Conservation (phyloP, 1,140 invertebrate genomes). For the Protaetia brevitarsis region DNA sequence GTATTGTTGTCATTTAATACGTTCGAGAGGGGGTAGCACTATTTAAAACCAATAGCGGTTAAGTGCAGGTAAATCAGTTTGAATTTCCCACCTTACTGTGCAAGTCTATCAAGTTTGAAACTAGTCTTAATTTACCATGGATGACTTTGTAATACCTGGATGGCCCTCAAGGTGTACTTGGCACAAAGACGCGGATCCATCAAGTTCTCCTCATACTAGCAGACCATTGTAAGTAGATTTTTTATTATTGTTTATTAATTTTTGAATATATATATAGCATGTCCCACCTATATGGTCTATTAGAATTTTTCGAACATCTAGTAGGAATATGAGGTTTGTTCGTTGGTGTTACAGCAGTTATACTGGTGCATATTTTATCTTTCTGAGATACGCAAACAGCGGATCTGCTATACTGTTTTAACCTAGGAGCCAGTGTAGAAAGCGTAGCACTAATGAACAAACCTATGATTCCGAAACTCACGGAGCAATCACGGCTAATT, state of each 20-base stretch:
- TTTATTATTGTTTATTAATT: conserved; percentile 9
- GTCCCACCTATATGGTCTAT: neutral
- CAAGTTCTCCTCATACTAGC: conserved; percentile 40
- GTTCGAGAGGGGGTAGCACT: neutral
- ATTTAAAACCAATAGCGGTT: neutral
- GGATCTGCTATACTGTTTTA: too few species aligned
- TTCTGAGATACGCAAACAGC: too few species aligned
- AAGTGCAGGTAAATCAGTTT: neutral
- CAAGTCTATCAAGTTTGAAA: neutral
- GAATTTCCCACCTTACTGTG: neutral
- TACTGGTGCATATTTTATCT: too few species aligned
- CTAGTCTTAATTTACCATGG: neutral
- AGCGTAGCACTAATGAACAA: too few species aligned
- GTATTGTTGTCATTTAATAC: neutral
- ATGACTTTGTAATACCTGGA: conserved; percentile 30
- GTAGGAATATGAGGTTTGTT: too few species aligned
- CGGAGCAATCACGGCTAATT: too few species aligned
- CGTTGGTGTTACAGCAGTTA: too few species aligned
- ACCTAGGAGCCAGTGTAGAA: too few species aligned
- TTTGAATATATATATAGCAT: neutral
- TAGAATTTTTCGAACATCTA: conserved; percentile 12
- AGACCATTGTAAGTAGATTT: conserved; percentile 31
- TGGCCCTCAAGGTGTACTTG: conserved; percentile 58
- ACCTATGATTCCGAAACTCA: too few species aligned
- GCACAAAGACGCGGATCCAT: conserved; percentile 47